Evolutionary conservation across 2,888 invertebrate species (phyloP).

Genomic region (Oxytorus armatus): DNA sequence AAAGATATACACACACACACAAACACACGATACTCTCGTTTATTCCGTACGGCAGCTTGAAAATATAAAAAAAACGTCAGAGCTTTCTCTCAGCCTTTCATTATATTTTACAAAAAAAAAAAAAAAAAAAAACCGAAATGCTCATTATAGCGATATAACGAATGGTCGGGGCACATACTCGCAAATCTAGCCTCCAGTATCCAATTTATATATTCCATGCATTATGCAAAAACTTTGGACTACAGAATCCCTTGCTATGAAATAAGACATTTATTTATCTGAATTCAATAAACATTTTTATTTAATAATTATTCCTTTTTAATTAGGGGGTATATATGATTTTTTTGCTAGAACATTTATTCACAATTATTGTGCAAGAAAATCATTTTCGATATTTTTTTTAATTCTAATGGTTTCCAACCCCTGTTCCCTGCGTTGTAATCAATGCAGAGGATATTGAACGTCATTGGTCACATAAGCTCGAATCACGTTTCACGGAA

Average conservation of each 20-base stretch:
- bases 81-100: neutral
- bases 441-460: conserved; percentile 8
- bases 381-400: neutral
- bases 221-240: neutral
- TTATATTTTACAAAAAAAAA: neutral
- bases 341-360: too few species aligned
- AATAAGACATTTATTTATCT: too few species aligned
- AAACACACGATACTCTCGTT: neutral
- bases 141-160: neutral
- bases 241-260: too few species aligned
- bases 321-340: too few species aligned
- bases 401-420: neutral
- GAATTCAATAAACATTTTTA: neutral
- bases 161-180: neutral
- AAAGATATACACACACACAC: conserved; percentile 7
- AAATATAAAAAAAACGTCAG: neutral
- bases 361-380: too few species aligned
- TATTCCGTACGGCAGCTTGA: neutral
- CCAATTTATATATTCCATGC: neutral
- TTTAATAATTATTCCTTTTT: too few species aligned
- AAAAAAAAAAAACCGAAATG: neutral
- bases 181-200: neutral
- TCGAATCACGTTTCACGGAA: conserved; percentile 18
- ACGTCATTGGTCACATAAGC: conserved; percentile 22
- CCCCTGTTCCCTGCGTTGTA: neutral